Evolutionary conservation across 1,140 invertebrate genomes (phyloP).

Genomic region (Scaptomyza montana): DNA sequence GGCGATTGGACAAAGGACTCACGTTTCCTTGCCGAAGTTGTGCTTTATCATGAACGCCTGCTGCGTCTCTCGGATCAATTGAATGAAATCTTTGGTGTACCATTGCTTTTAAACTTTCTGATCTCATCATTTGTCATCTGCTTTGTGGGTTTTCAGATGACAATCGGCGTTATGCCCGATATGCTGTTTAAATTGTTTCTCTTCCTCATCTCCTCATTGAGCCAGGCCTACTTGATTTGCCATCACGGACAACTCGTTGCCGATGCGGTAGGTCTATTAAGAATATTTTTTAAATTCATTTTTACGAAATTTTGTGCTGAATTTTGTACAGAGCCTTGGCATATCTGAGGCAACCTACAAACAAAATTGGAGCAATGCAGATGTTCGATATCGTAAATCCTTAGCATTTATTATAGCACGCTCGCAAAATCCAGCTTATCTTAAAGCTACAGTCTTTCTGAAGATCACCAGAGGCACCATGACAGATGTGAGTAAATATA

Average conservation of each 20-base stretch:
- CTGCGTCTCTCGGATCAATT: slow-evolving; percentile 34
- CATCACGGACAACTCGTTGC: slow-evolving; percentile 66
- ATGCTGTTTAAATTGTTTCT: slow-evolving; percentile 58
- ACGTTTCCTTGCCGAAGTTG: slow-evolving; percentile 21
- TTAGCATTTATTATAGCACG: slow-evolving; percentile 60
- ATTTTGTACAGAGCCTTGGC: slow-evolving; percentile 49
- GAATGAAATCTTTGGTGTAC: slow-evolving; percentile 66
- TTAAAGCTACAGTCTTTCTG: slow-evolving; percentile 68
- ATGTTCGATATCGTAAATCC: slow-evolving; percentile 64
- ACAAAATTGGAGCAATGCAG: slow-evolving; percentile 67
- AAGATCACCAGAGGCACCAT: slow-evolving; percentile 61
- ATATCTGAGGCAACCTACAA: slow-evolving; percentile 62
- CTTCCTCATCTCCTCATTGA: slow-evolving; percentile 56
- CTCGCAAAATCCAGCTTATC: slow-evolving; percentile 57
- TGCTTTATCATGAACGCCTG: slow-evolving; percentile 56
- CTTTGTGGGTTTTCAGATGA: slow-evolving; percentile 76
- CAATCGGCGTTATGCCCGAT: slow-evolving; percentile 57
- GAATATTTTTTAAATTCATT: not conserved
- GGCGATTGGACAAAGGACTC: slow-evolving; percentile 46
- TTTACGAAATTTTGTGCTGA: too few relatives aligned
- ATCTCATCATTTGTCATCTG: slow-evolving; percentile 75
- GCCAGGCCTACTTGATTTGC: slow-evolving; percentile 69
- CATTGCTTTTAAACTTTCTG: slow-evolving; percentile 63
- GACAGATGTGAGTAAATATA: slow-evolving; percentile 65
- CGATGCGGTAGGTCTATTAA: slow-evolving; percentile 46